Evolutionary conservation across 2,113 vertebrate genomes (phyloP), one percentile per base, ranked within the genome.

Genomic region (Melanostigma gelatinosum): DNA sequence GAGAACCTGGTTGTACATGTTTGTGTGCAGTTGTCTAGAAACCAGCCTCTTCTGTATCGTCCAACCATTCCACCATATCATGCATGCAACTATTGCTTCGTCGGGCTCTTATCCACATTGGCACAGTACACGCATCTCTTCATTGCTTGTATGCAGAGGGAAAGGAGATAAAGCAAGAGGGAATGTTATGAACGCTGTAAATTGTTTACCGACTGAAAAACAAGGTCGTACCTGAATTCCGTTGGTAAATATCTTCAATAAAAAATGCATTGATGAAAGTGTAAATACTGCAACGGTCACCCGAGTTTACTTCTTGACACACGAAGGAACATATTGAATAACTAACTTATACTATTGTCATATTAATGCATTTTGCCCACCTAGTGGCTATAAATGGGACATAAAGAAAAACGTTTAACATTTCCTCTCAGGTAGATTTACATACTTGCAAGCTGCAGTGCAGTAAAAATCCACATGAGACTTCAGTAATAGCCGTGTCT

Each of bases 331-430:
- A n/a, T 48, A 54, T 24, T 38, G 1, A 52, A 54, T n/a, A 50
- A 36, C 20, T 36, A 36, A 36, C 67, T 38, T 15, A n/a, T 36
- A 34, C 12, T 2, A 27, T 13, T 12, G 38, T 4, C 38, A 58
- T 46, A 48, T 18, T 6, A 3, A 60, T 80, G n/a, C 4, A 29
- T 67, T 66, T 73, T n/a, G 16, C 22, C 8, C 32, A 22, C 52
- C 29, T n/a, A 50, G 40, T 73, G 42, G 32, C 52, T 60, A n/a
- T 42, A 52, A 74, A 75, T 24, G 34, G n/a, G 62, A 69, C 27
- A 69, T 52, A 64, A 67, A 12, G 52, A 40, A 32, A 32, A 29
- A 22, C 10, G 0, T 48, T 64, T 1, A 27, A 27, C 60, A 63
- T 36, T 50, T 50, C 5, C 58, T 74, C 58, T 36, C 44, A 63